Conservation (phyloP, 2,888 invertebrate genomes). For the Drosophila vallismaia region DNA sequence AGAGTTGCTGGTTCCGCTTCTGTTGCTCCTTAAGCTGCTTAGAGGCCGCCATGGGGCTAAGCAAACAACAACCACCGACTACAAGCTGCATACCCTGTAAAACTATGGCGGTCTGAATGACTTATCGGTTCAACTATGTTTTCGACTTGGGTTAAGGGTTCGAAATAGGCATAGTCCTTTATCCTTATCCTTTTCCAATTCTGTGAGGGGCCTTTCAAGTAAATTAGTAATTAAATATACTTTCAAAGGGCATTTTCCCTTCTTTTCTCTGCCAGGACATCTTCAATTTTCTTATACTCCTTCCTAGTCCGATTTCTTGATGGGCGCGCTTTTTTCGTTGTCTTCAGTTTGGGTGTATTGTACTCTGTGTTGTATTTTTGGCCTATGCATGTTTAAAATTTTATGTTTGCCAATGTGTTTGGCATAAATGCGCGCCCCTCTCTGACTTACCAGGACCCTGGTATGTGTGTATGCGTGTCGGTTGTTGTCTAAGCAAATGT, state of each 20-base stretch:
- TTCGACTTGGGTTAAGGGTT: not conserved
- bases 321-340: constrained; percentile 22
- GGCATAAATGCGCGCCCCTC: constrained; percentile 63
- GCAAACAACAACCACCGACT: constrained; percentile 61
- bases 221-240: not conserved
- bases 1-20: constrained; percentile 42
- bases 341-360: constrained; percentile 55
- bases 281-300: constrained; percentile 6
- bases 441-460: not conserved
- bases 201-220: not conserved
- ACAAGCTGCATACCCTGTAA: constrained; percentile 52
- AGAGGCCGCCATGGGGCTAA: constrained; percentile 66
- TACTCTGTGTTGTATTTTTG: constrained; percentile 71
- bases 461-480: constrained; percentile 24
- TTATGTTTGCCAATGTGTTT: constrained; percentile 79
- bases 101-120: constrained; percentile 14
- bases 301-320: constrained; percentile 13
- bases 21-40: constrained; percentile 72
- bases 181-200: not conserved
- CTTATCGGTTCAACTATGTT: not conserved
- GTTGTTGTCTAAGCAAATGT: constrained; percentile 70
- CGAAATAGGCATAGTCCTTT: not conserved
- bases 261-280: not conserved
- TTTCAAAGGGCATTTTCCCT: not conserved
- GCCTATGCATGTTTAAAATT: constrained; percentile 79